Percentiles rank a stretch among this genome's conserved stretches.
Evolutionary conservation across 2,888 invertebrate species (phyloP).

Genomic region (Drosophila rubida): DNA sequence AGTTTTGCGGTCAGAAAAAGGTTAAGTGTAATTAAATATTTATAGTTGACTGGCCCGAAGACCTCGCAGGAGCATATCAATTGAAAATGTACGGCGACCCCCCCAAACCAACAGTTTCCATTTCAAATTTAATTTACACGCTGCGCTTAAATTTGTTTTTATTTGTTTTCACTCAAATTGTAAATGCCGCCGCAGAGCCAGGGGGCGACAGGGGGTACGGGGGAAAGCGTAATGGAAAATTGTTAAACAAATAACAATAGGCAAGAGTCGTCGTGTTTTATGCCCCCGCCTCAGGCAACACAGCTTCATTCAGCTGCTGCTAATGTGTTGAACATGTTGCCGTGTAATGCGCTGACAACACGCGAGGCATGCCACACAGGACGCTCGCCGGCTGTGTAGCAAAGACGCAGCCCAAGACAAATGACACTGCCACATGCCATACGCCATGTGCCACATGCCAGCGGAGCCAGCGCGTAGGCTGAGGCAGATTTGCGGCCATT

Average conservation of each 20-base stretch:
- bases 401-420: conserved; percentile 55
- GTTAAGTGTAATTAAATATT: conserved; percentile 76
- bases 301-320: conserved; percentile 20
- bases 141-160: conserved; percentile 57
- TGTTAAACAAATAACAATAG: conserved; percentile 53
- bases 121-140: conserved; percentile 62
- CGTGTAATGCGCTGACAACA: conserved; percentile 70
- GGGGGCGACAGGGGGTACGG: neutral
- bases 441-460: conserved; percentile 54
- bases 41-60: conserved; percentile 52
- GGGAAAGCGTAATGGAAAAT: conserved; percentile 43
- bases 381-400: neutral
- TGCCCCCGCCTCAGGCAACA: neutral
- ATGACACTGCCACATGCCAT: conserved; percentile 63
- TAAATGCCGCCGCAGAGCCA: conserved; percentile 35
- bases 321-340: conserved; percentile 75
- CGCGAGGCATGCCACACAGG: conserved; percentile 52
- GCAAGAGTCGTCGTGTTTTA: conserved; percentile 27
- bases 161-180: conserved; percentile 72
- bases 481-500: conserved; percentile 51
- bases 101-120: no score
- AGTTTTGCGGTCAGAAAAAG: conserved; percentile 66
- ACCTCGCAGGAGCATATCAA: conserved; percentile 42
- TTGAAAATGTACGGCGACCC: conserved; percentile 69
- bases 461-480: neutral